These are phyloP conservation scores for Montipora capricornis DNA, from an alignment of 64 coral and sea anemone genomes.

Conservation along the genomic window DNA sequence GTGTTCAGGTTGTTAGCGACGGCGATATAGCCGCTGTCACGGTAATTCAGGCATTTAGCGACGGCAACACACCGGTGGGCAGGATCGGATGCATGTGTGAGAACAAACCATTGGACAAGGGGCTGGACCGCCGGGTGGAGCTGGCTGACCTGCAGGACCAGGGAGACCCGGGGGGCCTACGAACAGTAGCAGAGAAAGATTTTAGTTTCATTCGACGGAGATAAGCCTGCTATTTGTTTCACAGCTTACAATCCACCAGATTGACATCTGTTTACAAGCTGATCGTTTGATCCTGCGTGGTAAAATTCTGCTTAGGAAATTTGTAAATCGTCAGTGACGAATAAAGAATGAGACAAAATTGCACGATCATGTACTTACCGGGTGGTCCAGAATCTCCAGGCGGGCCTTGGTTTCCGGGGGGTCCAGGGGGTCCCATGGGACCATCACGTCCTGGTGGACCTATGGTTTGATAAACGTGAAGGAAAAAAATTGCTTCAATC, in stretches of 20 bases:
- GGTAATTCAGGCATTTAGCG: slow-evolving; percentile 33
- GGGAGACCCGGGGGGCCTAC: slow-evolving; percentile 71
- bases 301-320: too few relatives aligned
- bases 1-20: slow-evolving; percentile 27
- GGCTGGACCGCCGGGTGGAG: slow-evolving; percentile 41
- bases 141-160: slow-evolving; percentile 72
- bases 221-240: too few relatives aligned
- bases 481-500: neutral
- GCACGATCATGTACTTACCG: slow-evolving; percentile 15
- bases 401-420: slow-evolving; percentile 94
- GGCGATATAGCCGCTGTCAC: slow-evolving; percentile 19
- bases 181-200: neutral
- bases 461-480: slow-evolving; percentile 11
- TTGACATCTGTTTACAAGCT: too few relatives aligned
- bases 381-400: slow-evolving; percentile 94
- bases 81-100: slow-evolving; percentile 52
- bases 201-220: too few relatives aligned
- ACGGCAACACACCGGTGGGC: slow-evolving; percentile 58
- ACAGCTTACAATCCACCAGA: too few relatives aligned
- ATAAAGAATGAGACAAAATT: too few relatives aligned
- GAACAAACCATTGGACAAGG: slow-evolving; percentile 52
- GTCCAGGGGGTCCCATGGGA: slow-evolving; percentile 85
- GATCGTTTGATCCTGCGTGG: too few relatives aligned
- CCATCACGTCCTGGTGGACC: slow-evolving; percentile 85
- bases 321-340: too few relatives aligned